Evolutionary conservation across 92 coral and sea anemone species (phyloP).

Genomic region (Palythoa grandis): DNA sequence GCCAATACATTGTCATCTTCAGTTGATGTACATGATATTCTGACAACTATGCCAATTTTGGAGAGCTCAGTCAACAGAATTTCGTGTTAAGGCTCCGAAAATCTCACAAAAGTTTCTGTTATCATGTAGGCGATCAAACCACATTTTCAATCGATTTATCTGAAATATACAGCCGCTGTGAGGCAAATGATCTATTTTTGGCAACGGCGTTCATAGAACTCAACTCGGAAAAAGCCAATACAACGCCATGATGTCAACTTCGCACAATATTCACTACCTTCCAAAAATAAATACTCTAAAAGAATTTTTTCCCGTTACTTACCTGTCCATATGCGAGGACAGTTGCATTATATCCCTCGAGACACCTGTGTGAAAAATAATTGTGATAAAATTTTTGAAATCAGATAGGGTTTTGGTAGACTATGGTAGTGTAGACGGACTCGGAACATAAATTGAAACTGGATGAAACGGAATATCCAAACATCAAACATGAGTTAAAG

Average conservation of each 20-base stretch:
- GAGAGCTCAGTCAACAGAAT: conserved; percentile 38
- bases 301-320: neutral
- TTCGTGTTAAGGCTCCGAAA: neutral
- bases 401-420: conserved; percentile 17
- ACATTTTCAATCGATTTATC: conserved; percentile 11
- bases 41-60: conserved; percentile 26
- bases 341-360: conserved; percentile 98
- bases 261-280: neutral
- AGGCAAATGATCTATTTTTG: conserved; percentile 16
- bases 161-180: conserved; percentile 37
- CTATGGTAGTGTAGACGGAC: neutral
- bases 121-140: conserved; percentile 27
- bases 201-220: conserved; percentile 12
- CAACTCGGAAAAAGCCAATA: conserved; percentile 28
- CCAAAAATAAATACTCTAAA: conserved; percentile 3
- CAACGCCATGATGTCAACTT: conserved; percentile 15
- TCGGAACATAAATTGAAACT: neutral
- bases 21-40: conserved; percentile 10
- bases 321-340: conserved; percentile 99
- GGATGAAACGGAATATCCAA: neutral
- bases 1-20: neutral
- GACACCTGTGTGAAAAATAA: conserved; percentile 70
- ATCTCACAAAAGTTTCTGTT: neutral
- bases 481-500: neutral
- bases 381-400: conserved; percentile 24